Evolutionary conservation across 2,113 vertebrate species (phyloP).

Genomic region (Nannobrachium achirus): DNA sequence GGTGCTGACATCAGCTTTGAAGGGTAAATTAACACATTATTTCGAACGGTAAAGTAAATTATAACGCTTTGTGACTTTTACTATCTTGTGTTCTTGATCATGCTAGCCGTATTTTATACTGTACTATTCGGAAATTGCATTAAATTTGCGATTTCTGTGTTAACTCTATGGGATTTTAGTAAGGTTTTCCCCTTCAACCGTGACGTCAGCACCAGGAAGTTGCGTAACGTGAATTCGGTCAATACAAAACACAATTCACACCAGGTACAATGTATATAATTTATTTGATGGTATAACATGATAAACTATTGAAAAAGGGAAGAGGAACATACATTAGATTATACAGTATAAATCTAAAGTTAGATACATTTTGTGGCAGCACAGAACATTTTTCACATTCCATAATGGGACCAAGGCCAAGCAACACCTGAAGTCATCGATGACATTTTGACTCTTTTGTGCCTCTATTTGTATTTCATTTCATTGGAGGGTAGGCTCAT

Average conservation of each 20-base stretch:
- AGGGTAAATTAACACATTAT: too few species aligned
- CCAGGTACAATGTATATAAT: slow-evolving; percentile 66
- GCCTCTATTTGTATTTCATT: slow-evolving; percentile 20
- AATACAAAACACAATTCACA: slow-evolving; percentile 44
- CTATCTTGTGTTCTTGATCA: too few species aligned
- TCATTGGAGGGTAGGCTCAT: slow-evolving; percentile 55
- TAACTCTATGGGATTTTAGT: too few species aligned
- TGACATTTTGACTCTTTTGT: slow-evolving; percentile 26
- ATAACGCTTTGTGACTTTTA: too few species aligned
- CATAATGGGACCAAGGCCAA: slow-evolving; percentile 77
- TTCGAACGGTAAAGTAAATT: too few species aligned
- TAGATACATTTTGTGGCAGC: slow-evolving; percentile 80
- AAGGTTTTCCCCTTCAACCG: too few species aligned
- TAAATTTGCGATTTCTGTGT: too few species aligned
- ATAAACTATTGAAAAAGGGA: slow-evolving; percentile 69
- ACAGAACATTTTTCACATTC: slow-evolving; percentile 80
- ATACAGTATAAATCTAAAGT: slow-evolving; percentile 77
- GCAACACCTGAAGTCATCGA: slow-evolving; percentile 68
- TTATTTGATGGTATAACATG: slow-evolving; percentile 75
- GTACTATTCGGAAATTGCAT: too few species aligned
- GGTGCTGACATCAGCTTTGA: too few species aligned
- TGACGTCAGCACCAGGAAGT: too few species aligned
- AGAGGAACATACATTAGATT: slow-evolving; percentile 72
- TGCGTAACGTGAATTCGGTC: too few species aligned
- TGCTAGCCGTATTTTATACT: too few species aligned